These are phyloP conservation scores for Plagodis pulveraria DNA, from an alignment of 2,888 invertebrate genomes.

Conservation along the genomic window DNA sequence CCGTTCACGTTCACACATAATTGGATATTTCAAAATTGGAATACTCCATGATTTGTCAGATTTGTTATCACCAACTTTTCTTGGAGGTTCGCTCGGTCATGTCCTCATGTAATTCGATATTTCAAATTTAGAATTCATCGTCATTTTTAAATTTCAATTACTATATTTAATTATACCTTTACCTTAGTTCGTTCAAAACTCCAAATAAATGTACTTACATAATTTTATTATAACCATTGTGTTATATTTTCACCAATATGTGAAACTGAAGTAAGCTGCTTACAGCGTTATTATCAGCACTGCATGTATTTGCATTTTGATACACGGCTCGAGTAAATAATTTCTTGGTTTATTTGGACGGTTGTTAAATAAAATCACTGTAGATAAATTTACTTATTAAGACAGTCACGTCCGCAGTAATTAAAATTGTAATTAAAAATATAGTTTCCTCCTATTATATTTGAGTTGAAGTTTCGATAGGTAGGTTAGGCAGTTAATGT, in stretches of 20 bases:
- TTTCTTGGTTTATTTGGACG: slow-evolving; percentile 36
- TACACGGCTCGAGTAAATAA: slow-evolving; percentile 42
- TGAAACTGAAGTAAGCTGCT: background rate
- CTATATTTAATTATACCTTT: no score
- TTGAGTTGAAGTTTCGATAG: no score
- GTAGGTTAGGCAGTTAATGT: no score
- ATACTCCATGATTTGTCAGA: slow-evolving; percentile 3
- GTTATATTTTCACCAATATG: background rate
- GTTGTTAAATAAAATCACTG: slow-evolving; percentile 21
- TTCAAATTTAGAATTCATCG: slow-evolving; percentile 18
- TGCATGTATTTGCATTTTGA: slow-evolving; percentile 43
- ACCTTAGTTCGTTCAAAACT: no score
- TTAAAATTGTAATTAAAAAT: no score
- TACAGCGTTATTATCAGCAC: background rate
- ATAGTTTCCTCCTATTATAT: no score
- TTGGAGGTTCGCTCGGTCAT: slow-evolving; percentile 5
- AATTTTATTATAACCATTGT: no score
- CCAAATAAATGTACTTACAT: no score
- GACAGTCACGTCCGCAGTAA: no score
- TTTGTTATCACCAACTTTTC: no score
- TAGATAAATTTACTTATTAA: no score
- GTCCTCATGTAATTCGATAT: slow-evolving; percentile 24
- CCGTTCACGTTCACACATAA: slow-evolving; percentile 20
- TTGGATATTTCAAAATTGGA: slow-evolving; percentile 23
- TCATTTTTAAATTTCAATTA: no score